phyloP scores from a whole-genome alignment of 2,888 invertebrate species.

The Cheilosia vernalis region DNA sequence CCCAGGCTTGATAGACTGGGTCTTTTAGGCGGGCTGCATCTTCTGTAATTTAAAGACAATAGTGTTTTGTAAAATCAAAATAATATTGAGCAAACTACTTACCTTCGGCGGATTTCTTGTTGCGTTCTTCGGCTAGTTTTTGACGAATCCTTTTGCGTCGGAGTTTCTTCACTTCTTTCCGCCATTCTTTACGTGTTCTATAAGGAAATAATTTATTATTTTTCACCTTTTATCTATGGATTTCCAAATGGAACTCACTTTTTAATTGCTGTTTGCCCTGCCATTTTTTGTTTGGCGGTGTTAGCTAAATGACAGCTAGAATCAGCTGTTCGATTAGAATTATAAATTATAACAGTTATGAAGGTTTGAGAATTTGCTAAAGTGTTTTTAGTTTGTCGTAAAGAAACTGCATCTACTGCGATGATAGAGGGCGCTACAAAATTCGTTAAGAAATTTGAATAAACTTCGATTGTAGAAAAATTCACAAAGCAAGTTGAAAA shows the following conservation, averaged over 20 bases:
- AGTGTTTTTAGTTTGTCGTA: not conserved
- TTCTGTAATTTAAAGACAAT: conserved; percentile 79
- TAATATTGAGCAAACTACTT: conserved; percentile 12
- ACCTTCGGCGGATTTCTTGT: conserved; percentile 83
- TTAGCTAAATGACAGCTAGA: not conserved
- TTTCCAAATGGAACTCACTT: not conserved
- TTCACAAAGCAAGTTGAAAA: too few species aligned
- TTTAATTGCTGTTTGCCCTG: conserved; percentile 4
- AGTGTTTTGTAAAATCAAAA: not conserved
- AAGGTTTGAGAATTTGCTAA: conserved; percentile 1
- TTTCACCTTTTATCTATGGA: not conserved
- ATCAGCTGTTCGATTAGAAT: conserved; percentile 11
- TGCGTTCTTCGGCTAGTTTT: conserved; percentile 85
- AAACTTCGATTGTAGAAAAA: too few species aligned
- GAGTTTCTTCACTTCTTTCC: conserved; percentile 89
- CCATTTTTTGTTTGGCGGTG: conserved; percentile 17
- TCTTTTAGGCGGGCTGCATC: conserved; percentile 81
- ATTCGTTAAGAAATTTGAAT: too few species aligned
- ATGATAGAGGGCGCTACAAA: too few species aligned
- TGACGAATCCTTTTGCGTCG: conserved; percentile 88
- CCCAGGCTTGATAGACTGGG: conserved; percentile 84
- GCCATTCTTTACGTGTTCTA: conserved; percentile 85
- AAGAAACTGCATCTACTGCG: too few species aligned
- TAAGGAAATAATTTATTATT: not conserved
- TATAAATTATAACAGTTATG: conserved; percentile 20